phyloP scores from a whole-genome alignment of 2,888 invertebrate genomes.

The Lordiphosa fenestrarum region DNA sequence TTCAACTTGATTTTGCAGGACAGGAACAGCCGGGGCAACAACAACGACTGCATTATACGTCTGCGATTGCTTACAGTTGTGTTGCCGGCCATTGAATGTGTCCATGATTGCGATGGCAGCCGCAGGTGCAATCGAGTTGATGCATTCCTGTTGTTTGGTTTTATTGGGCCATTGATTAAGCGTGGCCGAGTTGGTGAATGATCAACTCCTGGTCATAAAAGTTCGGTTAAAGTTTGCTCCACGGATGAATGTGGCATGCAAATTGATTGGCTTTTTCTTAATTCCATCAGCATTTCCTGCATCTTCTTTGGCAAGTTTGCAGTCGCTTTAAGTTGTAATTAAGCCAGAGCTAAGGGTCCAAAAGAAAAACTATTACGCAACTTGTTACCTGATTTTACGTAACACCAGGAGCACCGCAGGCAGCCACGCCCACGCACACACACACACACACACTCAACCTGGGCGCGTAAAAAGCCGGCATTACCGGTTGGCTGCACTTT shows the following conservation, averaged over 20 bases:
- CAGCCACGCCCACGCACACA: conserved; percentile 35
- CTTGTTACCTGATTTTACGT: conserved; percentile 60
- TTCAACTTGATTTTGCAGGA: conserved; percentile 64
- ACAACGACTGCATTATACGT: conserved; percentile 46
- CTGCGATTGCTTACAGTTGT: conserved; percentile 61
- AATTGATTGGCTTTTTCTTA: conserved; percentile 48
- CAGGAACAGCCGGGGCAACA: conserved; percentile 15
- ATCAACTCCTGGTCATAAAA: conserved; percentile 6
- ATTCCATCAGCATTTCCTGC: background rate
- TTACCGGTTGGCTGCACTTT: conserved; percentile 67
- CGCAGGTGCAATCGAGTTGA: conserved; percentile 17
- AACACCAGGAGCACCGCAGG: conserved; percentile 32
- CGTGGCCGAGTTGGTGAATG: conserved; percentile 43
- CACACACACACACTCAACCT: conserved; percentile 1
- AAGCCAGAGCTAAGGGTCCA: conserved; percentile 21
- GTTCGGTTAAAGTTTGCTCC: conserved; percentile 37
- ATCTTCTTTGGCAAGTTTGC: conserved; percentile 23
- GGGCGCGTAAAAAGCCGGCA: conserved; percentile 13
- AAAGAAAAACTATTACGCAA: conserved; percentile 47
- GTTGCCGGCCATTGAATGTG: conserved; percentile 54
- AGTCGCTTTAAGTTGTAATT: conserved; percentile 53
- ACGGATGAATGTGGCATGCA: conserved; percentile 28
- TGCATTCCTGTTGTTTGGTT: conserved; percentile 26
- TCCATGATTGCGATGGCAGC: conserved; percentile 50
- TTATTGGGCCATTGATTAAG: conserved; percentile 69